Percentiles rank a stretch among this genome's conserved stretches.
Conservation (phyloP, 2,888 invertebrate species). For the Diarsia brunnea region DNA sequence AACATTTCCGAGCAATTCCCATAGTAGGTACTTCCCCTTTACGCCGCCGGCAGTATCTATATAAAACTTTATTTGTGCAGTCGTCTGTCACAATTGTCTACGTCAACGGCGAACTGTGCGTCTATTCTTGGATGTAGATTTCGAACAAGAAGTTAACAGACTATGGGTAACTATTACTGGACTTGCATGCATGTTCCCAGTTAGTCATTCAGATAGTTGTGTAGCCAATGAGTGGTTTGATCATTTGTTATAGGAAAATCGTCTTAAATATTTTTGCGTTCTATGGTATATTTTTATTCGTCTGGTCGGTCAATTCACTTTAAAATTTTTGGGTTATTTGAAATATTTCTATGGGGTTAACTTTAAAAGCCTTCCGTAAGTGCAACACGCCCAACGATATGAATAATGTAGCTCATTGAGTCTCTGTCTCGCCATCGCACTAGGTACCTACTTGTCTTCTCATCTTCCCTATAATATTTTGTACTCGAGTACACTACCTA, state of each 20-base stretch:
- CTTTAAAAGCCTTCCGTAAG: neutral
- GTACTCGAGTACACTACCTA: neutral
- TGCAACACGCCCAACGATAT: neutral
- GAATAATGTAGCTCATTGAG: neutral
- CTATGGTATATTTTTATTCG: neutral
- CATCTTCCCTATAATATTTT: neutral
- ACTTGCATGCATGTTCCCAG: constrained; percentile 3
- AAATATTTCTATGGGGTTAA: neutral
- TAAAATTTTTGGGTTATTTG: neutral
- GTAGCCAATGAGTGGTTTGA: constrained; percentile 11
- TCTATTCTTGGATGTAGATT: constrained; percentile 71
- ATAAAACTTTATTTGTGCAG: constrained; percentile 74
- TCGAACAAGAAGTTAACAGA: constrained; percentile 50
- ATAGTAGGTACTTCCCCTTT: constrained; percentile 68
- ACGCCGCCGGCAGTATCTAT: constrained; percentile 68
- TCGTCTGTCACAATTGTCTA: constrained; percentile 73
- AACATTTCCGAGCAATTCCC: constrained; percentile 61
- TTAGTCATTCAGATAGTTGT: constrained; percentile 15
- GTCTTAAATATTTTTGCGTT: neutral
- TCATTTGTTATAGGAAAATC: neutral
- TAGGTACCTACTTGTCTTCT: neutral
- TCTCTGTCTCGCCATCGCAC: neutral
- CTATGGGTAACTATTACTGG: constrained; percentile 14
- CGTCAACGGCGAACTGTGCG: constrained; percentile 55
- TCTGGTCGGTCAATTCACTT: neutral